Base-by-base conservation (phyloP, 1,140 invertebrate genomes). In the Drosophila bifasciata region DNA sequence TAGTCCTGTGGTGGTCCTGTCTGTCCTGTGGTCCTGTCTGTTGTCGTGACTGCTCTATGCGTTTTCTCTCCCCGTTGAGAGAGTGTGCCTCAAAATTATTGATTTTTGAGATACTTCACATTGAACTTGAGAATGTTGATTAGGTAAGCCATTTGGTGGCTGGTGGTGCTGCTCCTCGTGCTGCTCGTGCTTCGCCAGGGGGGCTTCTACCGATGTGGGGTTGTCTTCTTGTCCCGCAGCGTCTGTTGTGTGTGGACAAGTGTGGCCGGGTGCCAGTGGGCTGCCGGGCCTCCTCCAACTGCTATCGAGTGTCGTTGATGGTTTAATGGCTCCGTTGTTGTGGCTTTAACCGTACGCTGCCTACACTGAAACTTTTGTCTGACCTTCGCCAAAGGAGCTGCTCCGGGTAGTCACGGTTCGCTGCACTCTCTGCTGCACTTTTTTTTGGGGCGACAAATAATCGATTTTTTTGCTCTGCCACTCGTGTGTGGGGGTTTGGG, bases 81-180 rank as follows among this genome's bases (percentile, higher is more conserved):
- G 32, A 13, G 32, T 36, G 68, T 11, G 8, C 8, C 11, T 36
- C 32, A 9, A 36, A 36, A 36, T 91, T 90, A 91, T 89, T 91
- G 81, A 81, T 89, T 91, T 89, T 91, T 90, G 76, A 91, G 73
- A 60, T 91, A 91, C 73, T 91, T 91, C 57, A 91, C 90, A 85
- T 91, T 91, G 77, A 91, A 91, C 85, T 91, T 91, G 63, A 91
- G 83, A 59, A 91, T 91, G 70, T 91, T 91, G 59, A 91, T 91
- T 85, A 91, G 67, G 75, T 91, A 91, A 76, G 88, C 89, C 89
- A 91, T 91, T 75, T 68, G 62, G 46, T 41, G 8, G 66, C 41
- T 48, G 44, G 5, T 25, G 23, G 25, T 8, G 28, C 1, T 6
- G 23, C 21, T 23, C 21, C 25, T 25, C n/a, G n/a, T n/a, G 50